Evolutionary conservation across 2,888 invertebrate genomes (phyloP).

Genomic region (Polia nebulosa): DNA sequence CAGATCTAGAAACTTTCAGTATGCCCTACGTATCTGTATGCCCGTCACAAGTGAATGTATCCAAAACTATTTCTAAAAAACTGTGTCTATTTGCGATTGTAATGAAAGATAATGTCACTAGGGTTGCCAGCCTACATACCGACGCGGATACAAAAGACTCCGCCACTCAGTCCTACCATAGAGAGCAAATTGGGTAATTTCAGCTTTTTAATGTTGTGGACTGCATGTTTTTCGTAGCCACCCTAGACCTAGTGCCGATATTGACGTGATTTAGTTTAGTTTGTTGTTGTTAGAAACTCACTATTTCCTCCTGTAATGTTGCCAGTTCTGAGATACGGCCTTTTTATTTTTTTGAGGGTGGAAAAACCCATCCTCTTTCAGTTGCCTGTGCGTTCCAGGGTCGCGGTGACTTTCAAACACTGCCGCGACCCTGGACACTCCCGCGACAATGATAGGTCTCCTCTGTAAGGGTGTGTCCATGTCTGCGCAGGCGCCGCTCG

Average conservation of each 20-base stretch:
- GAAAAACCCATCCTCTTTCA: too few species aligned
- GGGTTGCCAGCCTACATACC: conserved; percentile 86
- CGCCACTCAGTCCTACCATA: conserved; percentile 82
- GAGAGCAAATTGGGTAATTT: conserved; percentile 86
- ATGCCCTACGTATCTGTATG: too few species aligned
- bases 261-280: background rate
- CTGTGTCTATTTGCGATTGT: background rate
- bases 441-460: too few species aligned
- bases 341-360: too few species aligned
- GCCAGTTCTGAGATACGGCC: too few species aligned
- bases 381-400: too few species aligned
- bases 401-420: too few species aligned
- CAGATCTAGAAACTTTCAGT: too few species aligned
- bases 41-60: background rate
- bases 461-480: too few species aligned
- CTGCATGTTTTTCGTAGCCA: conserved; percentile 54
- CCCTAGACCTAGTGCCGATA: conserved; percentile 28
- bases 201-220: conserved; percentile 34
- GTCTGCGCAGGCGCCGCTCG: too few species aligned
- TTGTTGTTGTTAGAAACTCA: background rate
- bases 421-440: too few species aligned
- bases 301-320: too few species aligned
- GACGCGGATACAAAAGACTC: conserved; percentile 85
- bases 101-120: conserved; percentile 64
- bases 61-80: background rate